These are phyloP conservation scores for Borostomias antarcticus DNA, from an alignment of 2,797 vertebrate genomes.

Conservation along the genomic window DNA sequence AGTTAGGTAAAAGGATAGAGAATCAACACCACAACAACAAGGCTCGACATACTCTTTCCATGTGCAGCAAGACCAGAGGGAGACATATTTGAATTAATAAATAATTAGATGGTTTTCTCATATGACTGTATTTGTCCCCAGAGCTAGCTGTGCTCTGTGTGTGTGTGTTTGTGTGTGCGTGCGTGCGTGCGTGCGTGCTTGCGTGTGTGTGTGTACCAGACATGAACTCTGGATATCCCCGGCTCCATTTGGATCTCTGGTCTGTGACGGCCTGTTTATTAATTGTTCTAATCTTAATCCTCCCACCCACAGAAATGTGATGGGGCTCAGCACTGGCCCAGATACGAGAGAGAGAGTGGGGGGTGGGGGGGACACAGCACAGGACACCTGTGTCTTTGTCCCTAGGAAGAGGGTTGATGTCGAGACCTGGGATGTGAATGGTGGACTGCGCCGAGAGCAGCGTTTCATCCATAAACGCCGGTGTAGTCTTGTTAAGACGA, in stretches of 20 bases:
- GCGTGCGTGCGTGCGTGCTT: too few species aligned
- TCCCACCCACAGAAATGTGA: slow-evolving; percentile 19
- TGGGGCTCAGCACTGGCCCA: slow-evolving; percentile 9
- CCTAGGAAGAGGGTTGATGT: too few species aligned
- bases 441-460: too few species aligned
- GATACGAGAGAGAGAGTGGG: slow-evolving; percentile 21
- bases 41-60: slow-evolving; percentile 16
- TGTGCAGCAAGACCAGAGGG: slow-evolving; percentile 32
- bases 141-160: slow-evolving; percentile 24
- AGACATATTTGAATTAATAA: slow-evolving; percentile 60
- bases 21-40: neutral
- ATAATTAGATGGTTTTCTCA: slow-evolving; percentile 38
- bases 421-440: too few species aligned
- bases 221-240: slow-evolving; percentile 11
- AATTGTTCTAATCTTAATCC: slow-evolving; percentile 44
- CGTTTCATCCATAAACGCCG: too few species aligned
- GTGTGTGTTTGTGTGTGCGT: too few species aligned
- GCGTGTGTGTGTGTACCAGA: slow-evolving; percentile 21
- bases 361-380: too few species aligned
- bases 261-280: slow-evolving; percentile 29
- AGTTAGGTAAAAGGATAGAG: neutral
- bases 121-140: slow-evolving; percentile 10
- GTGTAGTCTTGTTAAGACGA: too few species aligned
- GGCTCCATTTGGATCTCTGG: slow-evolving; percentile 13
- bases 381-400: too few species aligned